Evolutionary conservation across 1,140 invertebrate species (phyloP).

Genomic region (Berghia stephanieae): DNA sequence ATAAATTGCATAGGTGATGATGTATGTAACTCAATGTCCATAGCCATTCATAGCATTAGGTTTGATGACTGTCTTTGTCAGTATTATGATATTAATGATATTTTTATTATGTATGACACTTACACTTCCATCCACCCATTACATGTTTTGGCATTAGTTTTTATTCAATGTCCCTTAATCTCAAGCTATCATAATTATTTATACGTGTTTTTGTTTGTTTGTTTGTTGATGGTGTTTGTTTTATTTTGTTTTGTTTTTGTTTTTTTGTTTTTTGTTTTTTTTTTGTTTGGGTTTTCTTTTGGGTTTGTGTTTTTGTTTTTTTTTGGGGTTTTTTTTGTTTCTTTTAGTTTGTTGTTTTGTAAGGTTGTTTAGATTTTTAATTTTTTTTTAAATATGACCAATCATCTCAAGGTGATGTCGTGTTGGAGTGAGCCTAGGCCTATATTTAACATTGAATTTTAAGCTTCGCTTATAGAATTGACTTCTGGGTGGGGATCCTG

Average conservation of each 20-base stretch:
- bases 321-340: neutral
- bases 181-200: neutral
- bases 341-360: neutral
- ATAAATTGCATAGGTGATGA: no score
- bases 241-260: neutral
- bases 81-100: neutral
- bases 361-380: neutral
- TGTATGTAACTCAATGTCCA: no score
- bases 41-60: neutral
- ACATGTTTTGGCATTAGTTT: constrained; percentile 42
- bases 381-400: neutral
- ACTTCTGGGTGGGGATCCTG: constrained; percentile 70
- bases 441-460: neutral
- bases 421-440: no score
- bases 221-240: constrained; percentile 23
- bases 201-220: neutral
- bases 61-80: neutral
- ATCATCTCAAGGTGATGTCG: no score
- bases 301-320: neutral
- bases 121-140: constrained; percentile 49
- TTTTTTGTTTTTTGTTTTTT: neutral
- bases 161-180: neutral
- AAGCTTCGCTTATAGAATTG: constrained; percentile 67
- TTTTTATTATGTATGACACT: constrained; percentile 42
- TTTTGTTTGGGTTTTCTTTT: constrained; percentile 27